Evolutionary conservation across 2,797 vertebrate species (phyloP).

Genomic region (Bradypus variegatus): DNA sequence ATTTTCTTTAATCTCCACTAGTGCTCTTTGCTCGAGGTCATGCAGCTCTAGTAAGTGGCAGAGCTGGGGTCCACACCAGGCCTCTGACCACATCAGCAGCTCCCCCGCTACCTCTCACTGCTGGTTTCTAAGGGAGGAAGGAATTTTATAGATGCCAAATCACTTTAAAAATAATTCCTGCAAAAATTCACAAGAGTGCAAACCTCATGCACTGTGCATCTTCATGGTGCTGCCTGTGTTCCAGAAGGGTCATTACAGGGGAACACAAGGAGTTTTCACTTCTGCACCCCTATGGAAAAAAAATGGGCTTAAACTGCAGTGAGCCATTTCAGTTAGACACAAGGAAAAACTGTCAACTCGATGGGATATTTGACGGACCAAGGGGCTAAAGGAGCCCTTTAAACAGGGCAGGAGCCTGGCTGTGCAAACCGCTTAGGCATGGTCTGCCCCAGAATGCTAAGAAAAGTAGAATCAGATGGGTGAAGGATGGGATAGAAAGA

Average conservation of each 20-base stretch:
- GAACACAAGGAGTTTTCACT: background rate
- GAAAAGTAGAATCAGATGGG: no score
- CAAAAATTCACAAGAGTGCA: slow-evolving; percentile 26
- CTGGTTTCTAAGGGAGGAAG: background rate
- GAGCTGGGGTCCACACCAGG: background rate
- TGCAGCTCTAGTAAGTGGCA: background rate
- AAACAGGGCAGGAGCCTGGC: background rate
- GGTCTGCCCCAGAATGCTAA: background rate
- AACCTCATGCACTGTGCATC: background rate
- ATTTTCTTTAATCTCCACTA: background rate
- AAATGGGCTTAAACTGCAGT: background rate
- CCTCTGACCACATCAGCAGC: background rate
- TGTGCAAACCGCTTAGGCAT: accelerated
- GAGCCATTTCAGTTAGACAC: background rate
- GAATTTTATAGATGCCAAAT: background rate
- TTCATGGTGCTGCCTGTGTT: background rate
- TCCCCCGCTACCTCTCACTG: background rate
- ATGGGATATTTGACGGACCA: background rate
- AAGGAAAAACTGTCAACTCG: accelerated
- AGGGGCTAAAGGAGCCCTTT: background rate
- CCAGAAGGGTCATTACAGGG: background rate
- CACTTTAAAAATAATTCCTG: background rate
- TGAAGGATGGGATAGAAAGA: background rate
- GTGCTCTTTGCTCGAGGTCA: background rate
- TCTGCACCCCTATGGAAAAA: background rate